A percentile compares a stretch with the other conserved stretches of the same genome.
Conservation (phyloP, 2,888 invertebrate genomes). For the Eurytoma californica region DNA sequence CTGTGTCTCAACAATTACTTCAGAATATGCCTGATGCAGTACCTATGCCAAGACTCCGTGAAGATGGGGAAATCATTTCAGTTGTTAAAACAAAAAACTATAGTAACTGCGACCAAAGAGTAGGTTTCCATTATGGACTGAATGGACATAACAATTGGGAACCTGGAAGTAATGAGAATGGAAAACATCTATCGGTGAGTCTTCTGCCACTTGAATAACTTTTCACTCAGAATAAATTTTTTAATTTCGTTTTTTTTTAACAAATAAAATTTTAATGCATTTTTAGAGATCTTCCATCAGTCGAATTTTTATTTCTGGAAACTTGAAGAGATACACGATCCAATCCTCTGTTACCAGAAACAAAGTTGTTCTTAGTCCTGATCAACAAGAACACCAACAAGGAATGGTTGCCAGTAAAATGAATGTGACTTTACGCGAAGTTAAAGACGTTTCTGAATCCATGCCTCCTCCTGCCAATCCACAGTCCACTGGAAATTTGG, state of each 20-base stretch:
- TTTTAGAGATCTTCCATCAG: slow-evolving; percentile 78
- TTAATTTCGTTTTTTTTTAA: slow-evolving; percentile 5
- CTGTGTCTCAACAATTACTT: slow-evolving; percentile 78
- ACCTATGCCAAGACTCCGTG: slow-evolving; percentile 74
- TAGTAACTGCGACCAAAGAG: slow-evolving; percentile 79
- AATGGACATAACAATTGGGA: slow-evolving; percentile 78
- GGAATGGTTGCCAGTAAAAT: slow-evolving; percentile 81
- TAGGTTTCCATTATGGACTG: slow-evolving; percentile 82
- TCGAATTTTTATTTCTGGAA: slow-evolving; percentile 78
- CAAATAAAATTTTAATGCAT: slow-evolving; percentile 61
- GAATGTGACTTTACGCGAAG: slow-evolving; percentile 76
- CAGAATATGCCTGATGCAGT: slow-evolving; percentile 77
- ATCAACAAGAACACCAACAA: slow-evolving; percentile 77
- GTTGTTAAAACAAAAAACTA: slow-evolving; percentile 83
- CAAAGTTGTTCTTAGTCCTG: slow-evolving; percentile 79
- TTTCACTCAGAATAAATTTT: background rate
- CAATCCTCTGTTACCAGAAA: slow-evolving; percentile 81
- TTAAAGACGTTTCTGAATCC: slow-evolving; percentile 56
- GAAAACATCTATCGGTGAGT: slow-evolving; percentile 76
- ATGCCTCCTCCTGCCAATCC: slow-evolving; percentile 61
- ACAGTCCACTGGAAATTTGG: slow-evolving; percentile 69
- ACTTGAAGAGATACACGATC: slow-evolving; percentile 78
- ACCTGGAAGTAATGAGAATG: slow-evolving; percentile 75
- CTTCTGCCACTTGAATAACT: background rate
- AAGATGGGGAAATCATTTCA: slow-evolving; percentile 77